Evolutionary conservation across 2,888 invertebrate genomes (phyloP).

Genomic region (Oscheius sp.): DNA sequence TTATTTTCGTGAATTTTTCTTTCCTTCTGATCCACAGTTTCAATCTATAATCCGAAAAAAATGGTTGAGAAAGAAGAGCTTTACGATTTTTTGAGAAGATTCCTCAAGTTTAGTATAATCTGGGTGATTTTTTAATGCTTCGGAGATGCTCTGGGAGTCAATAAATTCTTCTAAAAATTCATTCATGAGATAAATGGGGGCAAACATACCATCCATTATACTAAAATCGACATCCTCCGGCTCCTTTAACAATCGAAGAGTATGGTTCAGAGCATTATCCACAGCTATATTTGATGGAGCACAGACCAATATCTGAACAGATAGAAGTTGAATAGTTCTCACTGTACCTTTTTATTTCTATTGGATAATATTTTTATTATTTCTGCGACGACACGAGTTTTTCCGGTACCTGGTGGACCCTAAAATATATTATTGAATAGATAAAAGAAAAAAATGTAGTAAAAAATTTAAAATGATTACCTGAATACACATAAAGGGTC

Average conservation of each 20-base stretch:
- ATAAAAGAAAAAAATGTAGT: neutral
- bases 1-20: neutral
- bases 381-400: slow-evolving; percentile 54
- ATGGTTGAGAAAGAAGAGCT: neutral
- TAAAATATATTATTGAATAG: too few species aligned
- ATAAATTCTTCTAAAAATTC: neutral
- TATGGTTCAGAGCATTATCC: slow-evolving; percentile 38
- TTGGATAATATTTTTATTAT: slow-evolving; percentile 34
- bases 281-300: slow-evolving; percentile 54
- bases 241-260: neutral
- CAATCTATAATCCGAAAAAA: neutral
- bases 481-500: slow-evolving; percentile 46
- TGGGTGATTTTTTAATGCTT: slow-evolving; percentile 5
- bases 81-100: neutral
- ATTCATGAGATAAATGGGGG: neutral
- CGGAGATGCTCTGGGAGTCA: neutral
- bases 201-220: neutral
- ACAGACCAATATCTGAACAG: slow-evolving; percentile 42
- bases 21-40: neutral
- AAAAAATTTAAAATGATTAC: slow-evolving; percentile 2
- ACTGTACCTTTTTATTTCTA: slow-evolving; percentile 36
- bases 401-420: slow-evolving; percentile 60
- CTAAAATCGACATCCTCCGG: neutral
- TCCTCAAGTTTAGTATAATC: neutral
- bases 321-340: neutral